phyloP scores from a whole-genome alignment of 37 sponge, comb jelly and placozoan species.

The Beroe forskalii region DNA sequence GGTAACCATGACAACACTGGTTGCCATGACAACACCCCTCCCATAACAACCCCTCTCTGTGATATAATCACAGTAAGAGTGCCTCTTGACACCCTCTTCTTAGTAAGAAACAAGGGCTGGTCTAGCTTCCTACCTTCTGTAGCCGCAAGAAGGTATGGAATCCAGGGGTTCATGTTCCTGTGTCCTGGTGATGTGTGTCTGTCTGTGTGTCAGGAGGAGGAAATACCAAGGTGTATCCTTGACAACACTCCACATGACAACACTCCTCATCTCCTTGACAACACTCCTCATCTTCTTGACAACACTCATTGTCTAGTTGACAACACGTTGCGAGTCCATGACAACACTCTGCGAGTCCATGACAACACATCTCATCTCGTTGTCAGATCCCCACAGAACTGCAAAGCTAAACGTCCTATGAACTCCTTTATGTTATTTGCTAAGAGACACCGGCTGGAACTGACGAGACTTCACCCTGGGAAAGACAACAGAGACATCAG shows the following conservation, averaged over 20 bases:
- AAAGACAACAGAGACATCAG: constrained; percentile 68
- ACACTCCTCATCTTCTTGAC: no score
- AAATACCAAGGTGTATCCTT: no score
- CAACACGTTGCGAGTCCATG: background rate
- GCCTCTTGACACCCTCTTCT: background rate
- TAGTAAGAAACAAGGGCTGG: constrained; percentile 7
- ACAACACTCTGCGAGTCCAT: background rate
- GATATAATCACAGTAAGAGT: background rate
- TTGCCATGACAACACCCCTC: background rate
- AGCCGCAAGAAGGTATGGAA: constrained; percentile 9
- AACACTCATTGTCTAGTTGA: no score
- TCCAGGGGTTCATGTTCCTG: constrained; percentile 4
- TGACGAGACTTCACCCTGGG: constrained; percentile 63
- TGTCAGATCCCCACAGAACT: background rate
- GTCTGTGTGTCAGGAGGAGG: background rate
- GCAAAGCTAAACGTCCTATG: constrained; percentile 66
- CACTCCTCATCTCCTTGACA: background rate
- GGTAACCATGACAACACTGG: background rate
- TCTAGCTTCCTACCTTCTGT: background rate
- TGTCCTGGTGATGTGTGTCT: background rate
- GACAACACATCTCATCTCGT: background rate
- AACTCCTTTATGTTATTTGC: constrained; percentile 69
- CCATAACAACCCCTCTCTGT: no score
- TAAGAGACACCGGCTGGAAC: constrained; percentile 65
- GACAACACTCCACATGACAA: no score